phyloP scores from a whole-genome alignment of 1,140 invertebrate species.

The Drosophila kohkoa region DNA sequence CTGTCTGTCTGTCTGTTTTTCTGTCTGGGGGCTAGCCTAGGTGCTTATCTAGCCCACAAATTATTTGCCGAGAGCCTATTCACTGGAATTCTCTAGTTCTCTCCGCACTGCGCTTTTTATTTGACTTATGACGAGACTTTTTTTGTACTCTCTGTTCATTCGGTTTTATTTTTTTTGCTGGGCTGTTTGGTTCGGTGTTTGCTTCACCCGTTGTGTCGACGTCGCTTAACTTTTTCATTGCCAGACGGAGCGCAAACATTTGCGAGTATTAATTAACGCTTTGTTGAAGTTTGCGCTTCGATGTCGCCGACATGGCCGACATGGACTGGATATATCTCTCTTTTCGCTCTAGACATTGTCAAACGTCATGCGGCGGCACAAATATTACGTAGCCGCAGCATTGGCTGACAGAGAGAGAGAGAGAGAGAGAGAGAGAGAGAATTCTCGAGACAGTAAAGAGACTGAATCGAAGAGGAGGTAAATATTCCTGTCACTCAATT shows the following conservation, averaged over 20 bases:
- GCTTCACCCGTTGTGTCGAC: conserved; percentile 40
- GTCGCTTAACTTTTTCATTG: conserved; percentile 83
- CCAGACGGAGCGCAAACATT: conserved; percentile 81
- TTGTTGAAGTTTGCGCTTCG: conserved; percentile 82
- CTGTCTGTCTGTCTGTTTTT: conserved; percentile 25
- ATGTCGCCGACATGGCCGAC: conserved; percentile 65
- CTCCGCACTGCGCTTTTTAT: conserved; percentile 73
- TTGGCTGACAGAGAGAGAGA: conserved; percentile 1
- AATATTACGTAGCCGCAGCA: conserved; percentile 76
- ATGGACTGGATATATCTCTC: conserved; percentile 29
- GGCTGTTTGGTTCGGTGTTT: conserved; percentile 37
- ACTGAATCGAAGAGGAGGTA: neutral
- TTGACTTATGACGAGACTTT: conserved; percentile 78
- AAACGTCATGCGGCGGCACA: conserved; percentile 33
- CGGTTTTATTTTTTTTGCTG: conserved; percentile 19
- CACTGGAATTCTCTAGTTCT: conserved; percentile 55
- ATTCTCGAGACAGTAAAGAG: neutral
- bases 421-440: conserved; percentile 11
- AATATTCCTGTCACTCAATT: conserved; percentile 68
- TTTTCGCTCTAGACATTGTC: conserved; percentile 36
- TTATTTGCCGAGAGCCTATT: conserved; percentile 67
- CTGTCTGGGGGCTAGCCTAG: conserved; percentile 8
- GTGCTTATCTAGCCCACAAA: conserved; percentile 62
- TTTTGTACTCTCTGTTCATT: conserved; percentile 45
- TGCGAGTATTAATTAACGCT: conserved; percentile 83